Evolutionary conservation across 2,113 vertebrate species (phyloP).

Genomic region (Oenanthe melanoleuca): DNA sequence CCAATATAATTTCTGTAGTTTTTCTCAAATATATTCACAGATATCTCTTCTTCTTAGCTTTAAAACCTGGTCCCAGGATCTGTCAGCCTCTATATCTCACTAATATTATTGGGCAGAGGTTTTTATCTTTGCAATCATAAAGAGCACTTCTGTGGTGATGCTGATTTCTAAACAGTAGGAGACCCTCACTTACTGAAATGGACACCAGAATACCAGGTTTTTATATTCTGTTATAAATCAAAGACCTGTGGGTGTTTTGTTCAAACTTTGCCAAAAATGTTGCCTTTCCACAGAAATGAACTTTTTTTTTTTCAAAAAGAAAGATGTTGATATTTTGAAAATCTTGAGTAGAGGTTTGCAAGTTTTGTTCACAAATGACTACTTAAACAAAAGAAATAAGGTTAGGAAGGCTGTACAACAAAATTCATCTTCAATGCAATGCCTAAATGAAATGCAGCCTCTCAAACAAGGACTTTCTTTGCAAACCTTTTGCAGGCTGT

Average conservation of each 20-base stretch:
- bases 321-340: neutral
- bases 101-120: neutral
- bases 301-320: neutral
- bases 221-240: neutral
- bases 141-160: neutral
- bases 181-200: neutral
- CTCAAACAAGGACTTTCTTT: neutral
- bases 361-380: neutral
- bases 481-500: neutral
- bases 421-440: neutral
- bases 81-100: neutral
- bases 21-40: neutral
- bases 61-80: neutral
- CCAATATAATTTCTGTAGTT: neutral
- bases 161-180: neutral
- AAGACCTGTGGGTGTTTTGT: neutral
- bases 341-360: neutral
- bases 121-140: neutral
- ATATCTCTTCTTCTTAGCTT: neutral
- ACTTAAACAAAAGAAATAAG: neutral
- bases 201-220: neutral
- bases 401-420: neutral
- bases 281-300: neutral
- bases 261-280: neutral
- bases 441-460: neutral